Evolutionary conservation across 2,797 vertebrate genomes (phyloP).

Genomic region (Enteromius unitaeniatus): DNA sequence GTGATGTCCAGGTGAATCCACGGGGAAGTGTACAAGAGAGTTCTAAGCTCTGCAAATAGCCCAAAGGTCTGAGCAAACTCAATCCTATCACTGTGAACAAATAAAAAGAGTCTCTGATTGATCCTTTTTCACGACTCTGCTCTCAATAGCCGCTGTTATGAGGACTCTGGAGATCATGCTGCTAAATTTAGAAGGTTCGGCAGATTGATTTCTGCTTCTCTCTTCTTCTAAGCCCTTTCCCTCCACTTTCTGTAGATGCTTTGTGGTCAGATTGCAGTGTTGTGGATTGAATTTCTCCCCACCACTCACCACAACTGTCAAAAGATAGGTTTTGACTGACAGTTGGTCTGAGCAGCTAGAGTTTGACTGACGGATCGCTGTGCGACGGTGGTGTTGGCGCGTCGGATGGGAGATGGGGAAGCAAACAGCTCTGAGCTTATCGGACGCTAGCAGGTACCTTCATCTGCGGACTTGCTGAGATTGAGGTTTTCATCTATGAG

Average conservation of each 20-base stretch:
- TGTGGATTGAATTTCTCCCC: slow-evolving; percentile 74
- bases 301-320: slow-evolving; percentile 71
- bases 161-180: slow-evolving; percentile 31
- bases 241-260: slow-evolving; percentile 71
- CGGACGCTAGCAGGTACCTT: slow-evolving; percentile 75
- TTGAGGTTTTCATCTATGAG: slow-evolving; percentile 58
- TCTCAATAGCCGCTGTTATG: slow-evolving; percentile 41
- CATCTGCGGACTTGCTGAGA: slow-evolving; percentile 69
- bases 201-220: slow-evolving; percentile 44
- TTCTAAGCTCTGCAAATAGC: slow-evolving; percentile 46
- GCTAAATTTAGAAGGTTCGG: slow-evolving; percentile 49
- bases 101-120: slow-evolving; percentile 51
- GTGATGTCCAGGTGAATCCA: slow-evolving; percentile 29
- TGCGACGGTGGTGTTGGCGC: slow-evolving; percentile 64
- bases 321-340: slow-evolving; percentile 79
- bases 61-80: slow-evolving; percentile 34
- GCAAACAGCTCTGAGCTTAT: slow-evolving; percentile 80
- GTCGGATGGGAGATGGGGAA: slow-evolving; percentile 70
- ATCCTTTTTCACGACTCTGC: slow-evolving; percentile 45
- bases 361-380: slow-evolving; percentile 50
- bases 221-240: slow-evolving; percentile 21
- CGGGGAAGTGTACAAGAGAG: slow-evolving; percentile 17
- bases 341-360: slow-evolving; percentile 63
- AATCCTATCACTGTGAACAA: slow-evolving; percentile 50
- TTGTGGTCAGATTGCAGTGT: slow-evolving; percentile 70